Evolutionary conservation across 2,797 vertebrate species (phyloP), one percentile per base, ranked within the genome.

Genomic region (Sebastes jordani): DNA sequence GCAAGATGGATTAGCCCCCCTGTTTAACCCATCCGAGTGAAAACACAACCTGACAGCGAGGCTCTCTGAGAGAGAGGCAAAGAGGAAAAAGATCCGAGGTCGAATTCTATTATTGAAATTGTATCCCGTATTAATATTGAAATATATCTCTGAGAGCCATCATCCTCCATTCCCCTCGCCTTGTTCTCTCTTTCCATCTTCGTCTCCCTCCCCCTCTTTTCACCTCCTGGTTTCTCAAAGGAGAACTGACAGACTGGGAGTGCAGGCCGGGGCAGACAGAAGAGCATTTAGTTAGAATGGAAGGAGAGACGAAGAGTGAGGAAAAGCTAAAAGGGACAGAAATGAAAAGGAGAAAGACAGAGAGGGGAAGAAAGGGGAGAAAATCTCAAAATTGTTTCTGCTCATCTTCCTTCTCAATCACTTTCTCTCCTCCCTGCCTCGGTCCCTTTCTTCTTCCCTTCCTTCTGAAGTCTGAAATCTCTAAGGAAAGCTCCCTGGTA

Each of bases 381-480:
- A 78, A 83, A 78, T 81, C 73, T 29, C 32, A 2, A 78, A 84
- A 83, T 80, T 74, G 78, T 85, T 84, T 81, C 63, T 80, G 59
- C 80, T 72, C 78, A 80, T 88, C 68, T 64, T 87, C 74, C 59
- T 82, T 64, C 59, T 84, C 59, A 54, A 78, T 82, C 34, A 6
- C 81, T 60, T 78, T 61, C 11, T 10, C 54, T 75, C 81, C 65
- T 76, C 77, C 78, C 78, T 71, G 52, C 78, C 63, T 84, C 65
- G 23, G 66, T 82, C 84, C 69, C 83, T 89, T 87, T 90, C 75
- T 86, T 90, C 80, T 87, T 74, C 65, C 25, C 80, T 78, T 91
- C 74, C 86, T 79, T 90, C 86, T 88, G 88, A 94, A 87, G 90
- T 92, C 81, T 70, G 75, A 88, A 89, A 81, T 88, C 90, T 91